phyloP scores from a whole-genome alignment of 2,888 invertebrate genomes.

The Hirtodrosophila confusa region DNA sequence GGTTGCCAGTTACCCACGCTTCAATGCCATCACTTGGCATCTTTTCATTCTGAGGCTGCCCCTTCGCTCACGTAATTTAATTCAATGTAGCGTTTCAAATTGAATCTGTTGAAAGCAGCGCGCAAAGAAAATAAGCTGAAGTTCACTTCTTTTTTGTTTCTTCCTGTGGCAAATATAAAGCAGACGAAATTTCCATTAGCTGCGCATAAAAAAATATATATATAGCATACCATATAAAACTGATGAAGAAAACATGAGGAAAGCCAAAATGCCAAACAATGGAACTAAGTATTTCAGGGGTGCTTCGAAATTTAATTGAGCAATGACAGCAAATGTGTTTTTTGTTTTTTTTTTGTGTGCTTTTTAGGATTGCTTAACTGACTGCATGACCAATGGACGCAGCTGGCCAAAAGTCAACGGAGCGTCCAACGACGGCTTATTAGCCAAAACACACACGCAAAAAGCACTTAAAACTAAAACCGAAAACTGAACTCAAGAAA shows the following conservation, averaged over 20 bases:
- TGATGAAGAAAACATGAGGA: constrained; percentile 7
- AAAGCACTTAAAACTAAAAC: constrained; percentile 63
- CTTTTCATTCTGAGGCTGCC: constrained; percentile 21
- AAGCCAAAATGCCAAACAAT: constrained; percentile 31
- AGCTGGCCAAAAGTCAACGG: constrained; percentile 36
- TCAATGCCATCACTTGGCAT: constrained; percentile 50
- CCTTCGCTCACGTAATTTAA: constrained; percentile 68
- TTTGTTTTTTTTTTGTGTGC: constrained; percentile 1
- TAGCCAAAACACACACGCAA: constrained; percentile 13
- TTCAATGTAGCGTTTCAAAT: constrained; percentile 78
- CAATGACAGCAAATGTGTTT: constrained; percentile 59
- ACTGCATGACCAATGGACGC: constrained; percentile 31
- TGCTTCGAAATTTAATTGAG: constrained; percentile 60
- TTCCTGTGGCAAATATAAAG: constrained; percentile 7
- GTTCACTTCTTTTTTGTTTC: constrained; percentile 1
- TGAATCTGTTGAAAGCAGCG: constrained; percentile 72
- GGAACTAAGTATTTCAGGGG: constrained; percentile 16
- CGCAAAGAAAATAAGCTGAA: constrained; percentile 54
- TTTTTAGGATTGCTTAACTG: background rate
- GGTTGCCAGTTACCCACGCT: constrained; percentile 67
- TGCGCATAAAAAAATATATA: constrained; percentile 25
- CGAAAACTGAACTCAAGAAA: constrained; percentile 69
- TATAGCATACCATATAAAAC: constrained; percentile 5
- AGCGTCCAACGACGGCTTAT: constrained; percentile 14
- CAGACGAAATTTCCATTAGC: constrained; percentile 70